These are phyloP conservation scores for Procavia capensis DNA, from an alignment of 2,113 vertebrate genomes.

Conservation along the genomic window DNA sequence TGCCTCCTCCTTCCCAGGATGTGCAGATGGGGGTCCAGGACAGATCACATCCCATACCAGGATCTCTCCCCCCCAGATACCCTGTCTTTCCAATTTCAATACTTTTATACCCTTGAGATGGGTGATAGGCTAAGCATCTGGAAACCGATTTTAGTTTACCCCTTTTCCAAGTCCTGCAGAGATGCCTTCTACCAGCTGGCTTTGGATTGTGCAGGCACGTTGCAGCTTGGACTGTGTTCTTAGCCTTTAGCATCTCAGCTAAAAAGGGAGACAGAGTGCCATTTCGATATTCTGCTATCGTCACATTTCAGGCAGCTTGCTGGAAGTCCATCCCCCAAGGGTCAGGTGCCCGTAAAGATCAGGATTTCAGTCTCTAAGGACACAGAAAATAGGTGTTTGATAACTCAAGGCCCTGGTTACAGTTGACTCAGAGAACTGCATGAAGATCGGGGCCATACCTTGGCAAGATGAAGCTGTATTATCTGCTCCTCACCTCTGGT, in stretches of 20 bases:
- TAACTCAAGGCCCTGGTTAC: background rate
- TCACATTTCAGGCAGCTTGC: background rate
- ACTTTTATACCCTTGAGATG: background rate
- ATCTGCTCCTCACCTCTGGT: constrained; percentile 5
- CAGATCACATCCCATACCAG: background rate
- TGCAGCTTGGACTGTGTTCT: background rate
- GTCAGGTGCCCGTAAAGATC: background rate
- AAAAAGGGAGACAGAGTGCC: background rate
- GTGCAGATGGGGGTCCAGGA: no score
- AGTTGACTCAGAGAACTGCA: background rate
- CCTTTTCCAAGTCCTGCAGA: background rate
- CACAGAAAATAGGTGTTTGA: background rate
- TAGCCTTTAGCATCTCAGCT: background rate
- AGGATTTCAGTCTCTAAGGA: background rate
- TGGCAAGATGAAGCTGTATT: background rate
- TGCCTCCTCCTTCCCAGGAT: background rate
- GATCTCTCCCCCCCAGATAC: background rate
- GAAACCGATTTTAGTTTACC: background rate
- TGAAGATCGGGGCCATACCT: background rate
- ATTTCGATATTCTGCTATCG: background rate
- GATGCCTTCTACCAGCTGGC: background rate
- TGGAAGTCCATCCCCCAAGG: background rate
- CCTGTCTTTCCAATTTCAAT: background rate
- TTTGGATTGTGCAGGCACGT: background rate
- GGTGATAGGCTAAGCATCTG: background rate